Evolutionary conservation across 2,113 vertebrate genomes (phyloP).

Genomic region (Ramphastos sulfuratus): DNA sequence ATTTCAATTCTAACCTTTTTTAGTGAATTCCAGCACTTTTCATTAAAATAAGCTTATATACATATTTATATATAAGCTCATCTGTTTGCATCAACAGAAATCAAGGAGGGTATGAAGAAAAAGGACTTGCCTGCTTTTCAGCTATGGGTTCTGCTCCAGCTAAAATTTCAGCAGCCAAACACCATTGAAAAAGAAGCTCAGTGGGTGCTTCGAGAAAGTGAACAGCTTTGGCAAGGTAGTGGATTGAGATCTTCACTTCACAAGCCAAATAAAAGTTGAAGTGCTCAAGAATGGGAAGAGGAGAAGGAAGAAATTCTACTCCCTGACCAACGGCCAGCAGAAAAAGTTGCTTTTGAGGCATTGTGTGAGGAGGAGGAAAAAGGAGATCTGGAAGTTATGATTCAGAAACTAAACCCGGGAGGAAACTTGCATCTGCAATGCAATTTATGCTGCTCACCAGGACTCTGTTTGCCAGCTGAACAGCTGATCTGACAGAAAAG

Average conservation of each 20-base stretch:
- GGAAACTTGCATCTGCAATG: not conserved
- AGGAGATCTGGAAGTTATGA: not conserved
- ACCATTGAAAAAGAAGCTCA: not conserved
- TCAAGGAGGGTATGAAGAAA: slow-evolving; percentile 41
- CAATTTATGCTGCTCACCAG: not conserved
- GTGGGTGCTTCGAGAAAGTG: not conserved
- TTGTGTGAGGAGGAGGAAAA: not conserved
- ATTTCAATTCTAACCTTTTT: slow-evolving; percentile 87
- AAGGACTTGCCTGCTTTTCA: slow-evolving; percentile 14
- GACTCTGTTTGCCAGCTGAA: slow-evolving; percentile 1
- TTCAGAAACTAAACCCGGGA: not conserved
- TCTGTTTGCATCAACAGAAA: slow-evolving; percentile 73
- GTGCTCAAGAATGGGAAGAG: not conserved
- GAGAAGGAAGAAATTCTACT: not conserved
- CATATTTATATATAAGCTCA: slow-evolving; percentile 70
- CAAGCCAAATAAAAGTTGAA: not conserved
- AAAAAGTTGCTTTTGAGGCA: not conserved
- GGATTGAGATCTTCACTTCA: not conserved
- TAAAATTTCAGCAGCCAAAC: not conserved
- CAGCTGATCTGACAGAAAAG: slow-evolving; percentile 42
- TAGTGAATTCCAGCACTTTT: slow-evolving; percentile 78
- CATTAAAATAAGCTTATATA: slow-evolving; percentile 59
- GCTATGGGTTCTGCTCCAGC: slow-evolving; percentile 19
- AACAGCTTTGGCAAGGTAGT: not conserved
- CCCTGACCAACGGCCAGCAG: not conserved